These are phyloP conservation scores for Alethe castanea DNA, from an alignment of 2,113 vertebrate species.

Conservation along the genomic window DNA sequence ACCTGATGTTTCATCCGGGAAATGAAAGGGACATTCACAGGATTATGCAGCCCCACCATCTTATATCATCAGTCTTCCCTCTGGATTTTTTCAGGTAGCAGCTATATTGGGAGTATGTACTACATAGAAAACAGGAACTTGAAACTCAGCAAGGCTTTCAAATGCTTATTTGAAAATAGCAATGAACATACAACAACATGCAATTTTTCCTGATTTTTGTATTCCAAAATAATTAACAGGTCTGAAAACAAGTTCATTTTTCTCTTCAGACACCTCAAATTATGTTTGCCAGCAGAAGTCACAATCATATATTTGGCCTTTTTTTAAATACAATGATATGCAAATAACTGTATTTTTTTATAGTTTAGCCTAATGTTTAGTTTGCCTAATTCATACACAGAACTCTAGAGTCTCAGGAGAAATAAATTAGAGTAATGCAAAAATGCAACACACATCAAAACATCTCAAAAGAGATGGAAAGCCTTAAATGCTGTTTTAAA, in stretches of 20 bases:
- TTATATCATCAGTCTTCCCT: background rate
- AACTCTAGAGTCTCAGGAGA: background rate
- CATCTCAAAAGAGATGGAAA: background rate
- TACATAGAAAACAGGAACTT: background rate
- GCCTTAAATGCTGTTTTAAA: background rate
- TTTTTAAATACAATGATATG: background rate
- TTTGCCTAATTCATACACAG: background rate
- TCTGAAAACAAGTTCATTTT: background rate
- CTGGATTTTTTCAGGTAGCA: background rate
- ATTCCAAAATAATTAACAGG: background rate
- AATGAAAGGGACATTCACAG: background rate
- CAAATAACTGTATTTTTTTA: background rate
- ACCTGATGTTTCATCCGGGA: background rate
- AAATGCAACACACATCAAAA: background rate
- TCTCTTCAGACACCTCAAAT: background rate
- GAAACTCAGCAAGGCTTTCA: background rate
- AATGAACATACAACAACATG: background rate
- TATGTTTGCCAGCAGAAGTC: background rate
- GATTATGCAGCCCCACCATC: background rate
- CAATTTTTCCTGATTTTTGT: background rate
- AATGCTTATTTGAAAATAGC: background rate
- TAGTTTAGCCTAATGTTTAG: background rate
- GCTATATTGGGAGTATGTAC: background rate
- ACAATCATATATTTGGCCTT: background rate
- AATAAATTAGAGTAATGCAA: background rate